These are phyloP conservation scores for Hemistola chrysoprasaria DNA, from an alignment of 2,888 invertebrate genomes.

Conservation along the genomic window DNA sequence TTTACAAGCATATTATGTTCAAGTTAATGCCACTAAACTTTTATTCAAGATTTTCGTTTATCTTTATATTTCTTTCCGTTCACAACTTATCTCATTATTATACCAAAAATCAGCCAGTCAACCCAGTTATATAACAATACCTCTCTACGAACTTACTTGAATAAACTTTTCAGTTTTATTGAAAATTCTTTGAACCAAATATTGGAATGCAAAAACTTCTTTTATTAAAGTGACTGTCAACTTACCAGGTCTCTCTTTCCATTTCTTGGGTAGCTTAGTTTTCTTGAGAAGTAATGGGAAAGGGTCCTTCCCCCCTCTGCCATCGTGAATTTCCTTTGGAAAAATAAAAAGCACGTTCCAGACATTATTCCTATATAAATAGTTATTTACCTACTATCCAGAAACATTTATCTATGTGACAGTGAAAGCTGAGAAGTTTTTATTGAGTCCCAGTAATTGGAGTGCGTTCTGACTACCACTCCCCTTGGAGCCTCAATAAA, in stretches of 20 bases:
- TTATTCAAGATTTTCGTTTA: no score
- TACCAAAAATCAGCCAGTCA: no score
- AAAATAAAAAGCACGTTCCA: slow-evolving; percentile 13
- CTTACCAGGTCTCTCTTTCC: slow-evolving; percentile 83
- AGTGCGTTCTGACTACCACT: slow-evolving; percentile 31
- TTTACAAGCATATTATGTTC: no score
- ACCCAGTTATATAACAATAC: no score
- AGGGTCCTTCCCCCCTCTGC: slow-evolving; percentile 89
- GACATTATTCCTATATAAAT: not conserved
- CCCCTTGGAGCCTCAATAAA: slow-evolving; percentile 45
- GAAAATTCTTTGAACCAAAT: no score
- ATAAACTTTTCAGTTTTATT: no score
- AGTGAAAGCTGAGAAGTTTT: slow-evolving; percentile 33
- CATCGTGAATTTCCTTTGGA: slow-evolving; percentile 84
- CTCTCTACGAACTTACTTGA: no score
- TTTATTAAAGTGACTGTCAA: not conserved
- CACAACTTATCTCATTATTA: no score
- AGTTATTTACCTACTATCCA: slow-evolving; percentile 29
- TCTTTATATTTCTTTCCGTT: no score
- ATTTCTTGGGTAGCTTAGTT: slow-evolving; percentile 89
- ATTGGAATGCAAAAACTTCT: no score
- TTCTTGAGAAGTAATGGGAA: slow-evolving; percentile 88
- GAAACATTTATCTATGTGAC: slow-evolving; percentile 25
- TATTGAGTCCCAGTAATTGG: slow-evolving; percentile 46
- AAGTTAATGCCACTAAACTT: no score